Conservation (phyloP, 2,797 vertebrate genomes). For the Pipistrellus nathusii region DNA sequence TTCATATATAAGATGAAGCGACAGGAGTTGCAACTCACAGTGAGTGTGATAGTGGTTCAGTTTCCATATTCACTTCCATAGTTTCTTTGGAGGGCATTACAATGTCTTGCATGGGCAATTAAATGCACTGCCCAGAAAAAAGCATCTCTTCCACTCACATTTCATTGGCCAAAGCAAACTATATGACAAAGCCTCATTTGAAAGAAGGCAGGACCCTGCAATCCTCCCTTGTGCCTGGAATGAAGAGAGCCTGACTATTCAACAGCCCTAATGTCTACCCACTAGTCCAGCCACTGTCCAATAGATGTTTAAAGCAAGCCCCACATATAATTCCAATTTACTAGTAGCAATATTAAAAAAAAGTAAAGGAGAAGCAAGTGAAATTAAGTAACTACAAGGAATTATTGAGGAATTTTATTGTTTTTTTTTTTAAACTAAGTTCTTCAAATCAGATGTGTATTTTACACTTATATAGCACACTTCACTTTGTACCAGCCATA, state of each 20-base stretch:
- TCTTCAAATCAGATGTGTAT: neutral
- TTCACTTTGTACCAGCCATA: neutral
- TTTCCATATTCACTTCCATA: neutral
- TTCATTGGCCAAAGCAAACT: neutral
- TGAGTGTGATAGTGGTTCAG: neutral
- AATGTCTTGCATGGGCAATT: neutral
- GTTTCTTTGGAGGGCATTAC: neutral
- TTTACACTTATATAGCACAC: neutral
- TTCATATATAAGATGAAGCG: neutral
- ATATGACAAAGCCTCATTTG: neutral
- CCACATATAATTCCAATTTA: neutral
- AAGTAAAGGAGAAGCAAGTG: neutral
- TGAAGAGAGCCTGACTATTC: neutral
- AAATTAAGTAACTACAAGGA: conserved; percentile 5
- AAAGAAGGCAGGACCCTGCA: neutral
- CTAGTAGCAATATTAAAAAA: neutral
- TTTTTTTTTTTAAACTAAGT: neutral
- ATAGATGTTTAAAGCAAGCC: neutral
- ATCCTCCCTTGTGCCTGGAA: neutral
- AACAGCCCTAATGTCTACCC: neutral
- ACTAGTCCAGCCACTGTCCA: neutral
- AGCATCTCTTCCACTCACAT: neutral
- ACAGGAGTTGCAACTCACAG: neutral
- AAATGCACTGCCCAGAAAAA: neutral
- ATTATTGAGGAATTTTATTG: neutral